phyloP scores from a whole-genome alignment of 2,113 vertebrate species.

The Tyto alba region DNA sequence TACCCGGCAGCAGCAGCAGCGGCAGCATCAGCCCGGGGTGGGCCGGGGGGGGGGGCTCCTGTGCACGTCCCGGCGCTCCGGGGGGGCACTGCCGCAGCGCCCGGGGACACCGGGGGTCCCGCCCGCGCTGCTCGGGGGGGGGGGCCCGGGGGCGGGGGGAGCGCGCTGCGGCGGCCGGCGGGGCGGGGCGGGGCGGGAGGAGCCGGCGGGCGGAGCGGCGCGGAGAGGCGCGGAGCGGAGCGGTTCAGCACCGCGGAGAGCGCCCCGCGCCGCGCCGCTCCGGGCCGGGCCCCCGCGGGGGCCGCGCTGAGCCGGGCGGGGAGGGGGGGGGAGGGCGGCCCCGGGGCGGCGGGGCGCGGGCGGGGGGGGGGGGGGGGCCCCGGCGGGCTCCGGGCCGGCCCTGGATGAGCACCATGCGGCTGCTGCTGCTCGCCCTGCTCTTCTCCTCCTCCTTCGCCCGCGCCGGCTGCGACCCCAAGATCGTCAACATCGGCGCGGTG shows the following conservation, averaged over 20 bases:
- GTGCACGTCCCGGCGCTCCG: no score
- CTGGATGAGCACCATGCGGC: constrained; percentile 77
- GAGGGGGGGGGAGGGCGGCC: background rate
- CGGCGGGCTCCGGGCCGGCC: background rate
- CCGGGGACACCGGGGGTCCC: background rate
- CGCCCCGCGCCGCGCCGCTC: background rate
- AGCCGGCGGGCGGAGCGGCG: background rate
- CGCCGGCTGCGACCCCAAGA: constrained; percentile 88
- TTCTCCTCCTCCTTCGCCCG: constrained; percentile 86
- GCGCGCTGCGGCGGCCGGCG: background rate
- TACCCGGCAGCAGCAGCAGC: no score
- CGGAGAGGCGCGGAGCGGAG: background rate
- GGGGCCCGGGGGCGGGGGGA: background rate
- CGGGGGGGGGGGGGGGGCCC: background rate
- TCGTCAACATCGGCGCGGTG: constrained; percentile 91
- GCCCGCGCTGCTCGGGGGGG: background rate
- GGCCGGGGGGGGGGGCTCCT: no score
- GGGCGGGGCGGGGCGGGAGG: background rate
- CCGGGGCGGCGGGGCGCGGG: background rate
- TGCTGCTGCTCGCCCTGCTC: constrained; percentile 85
- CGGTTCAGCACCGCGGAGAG: constrained; percentile 67
- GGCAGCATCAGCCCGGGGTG: no score
- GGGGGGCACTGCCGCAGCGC: background rate
- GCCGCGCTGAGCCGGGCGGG: background rate
- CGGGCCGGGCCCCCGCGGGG: background rate